Evolutionary conservation across 2,888 invertebrate species (phyloP).

Genomic region (Heteromurus nitidus): DNA sequence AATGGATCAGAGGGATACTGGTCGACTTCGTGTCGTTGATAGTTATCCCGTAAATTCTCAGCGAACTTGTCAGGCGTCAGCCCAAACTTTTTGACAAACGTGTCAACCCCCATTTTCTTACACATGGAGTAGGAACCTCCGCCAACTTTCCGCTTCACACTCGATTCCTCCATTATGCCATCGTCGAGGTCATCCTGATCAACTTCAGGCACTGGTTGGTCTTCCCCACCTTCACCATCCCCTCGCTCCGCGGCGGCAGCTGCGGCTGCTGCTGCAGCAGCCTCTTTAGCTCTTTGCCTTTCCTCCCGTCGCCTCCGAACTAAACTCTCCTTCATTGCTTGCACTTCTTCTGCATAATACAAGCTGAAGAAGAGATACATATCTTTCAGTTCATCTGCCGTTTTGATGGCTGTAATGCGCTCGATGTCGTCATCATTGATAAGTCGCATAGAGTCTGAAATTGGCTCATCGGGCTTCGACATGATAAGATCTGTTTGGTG

Average conservation of each 20-base stretch:
- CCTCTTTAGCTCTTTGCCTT: constrained; percentile 77
- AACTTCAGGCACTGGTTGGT: constrained; percentile 78
- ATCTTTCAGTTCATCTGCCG: constrained; percentile 93
- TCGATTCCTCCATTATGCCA: constrained; percentile 76
- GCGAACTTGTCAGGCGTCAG: constrained; percentile 95
- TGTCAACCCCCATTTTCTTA: constrained; percentile 87
- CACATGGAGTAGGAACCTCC: constrained; percentile 93
- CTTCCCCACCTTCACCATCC: constrained; percentile 78
- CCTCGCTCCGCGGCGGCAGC: constrained; percentile 67
- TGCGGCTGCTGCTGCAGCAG: constrained; percentile 74
- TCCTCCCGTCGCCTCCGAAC: constrained; percentile 79
- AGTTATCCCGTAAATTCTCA: constrained; percentile 96
- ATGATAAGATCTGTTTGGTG: constrained; percentile 90
- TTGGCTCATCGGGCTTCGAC: constrained; percentile 87
- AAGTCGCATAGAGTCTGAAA: constrained; percentile 88
- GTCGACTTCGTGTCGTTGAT: constrained; percentile 95
- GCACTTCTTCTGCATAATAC: constrained; percentile 91
- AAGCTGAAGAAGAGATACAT: constrained; percentile 94
- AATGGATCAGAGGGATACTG: constrained; percentile 90
- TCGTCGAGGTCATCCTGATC: constrained; percentile 77
- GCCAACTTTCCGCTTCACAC: constrained; percentile 75
- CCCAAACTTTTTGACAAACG: constrained; percentile 93
- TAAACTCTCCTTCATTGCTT: constrained; percentile 87
- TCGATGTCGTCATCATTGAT: constrained; percentile 91
- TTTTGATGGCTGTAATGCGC: constrained; percentile 83